phyloP scores from a whole-genome alignment of 2,888 invertebrate species.

The Mesorhabditis spiculigera region DNA sequence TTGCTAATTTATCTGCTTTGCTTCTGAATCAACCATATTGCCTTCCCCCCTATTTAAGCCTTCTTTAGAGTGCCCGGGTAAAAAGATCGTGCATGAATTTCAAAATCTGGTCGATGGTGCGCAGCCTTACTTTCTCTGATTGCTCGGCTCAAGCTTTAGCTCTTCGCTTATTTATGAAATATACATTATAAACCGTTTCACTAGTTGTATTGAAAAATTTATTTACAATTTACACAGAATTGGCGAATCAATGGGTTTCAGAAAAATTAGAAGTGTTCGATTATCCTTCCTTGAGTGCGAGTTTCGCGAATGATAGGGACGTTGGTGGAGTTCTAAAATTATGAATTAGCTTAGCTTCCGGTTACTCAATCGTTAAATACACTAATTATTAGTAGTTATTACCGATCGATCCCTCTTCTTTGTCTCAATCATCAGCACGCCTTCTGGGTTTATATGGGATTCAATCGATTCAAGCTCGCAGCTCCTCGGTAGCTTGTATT shows the following conservation, averaged over 20 bases:
- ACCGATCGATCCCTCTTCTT: background rate
- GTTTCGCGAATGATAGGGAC: background rate
- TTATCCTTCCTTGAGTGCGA: background rate
- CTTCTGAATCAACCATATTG: constrained; percentile 4
- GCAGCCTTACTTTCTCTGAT: too few relatives aligned
- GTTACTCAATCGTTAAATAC: background rate
- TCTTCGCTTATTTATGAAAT: too few relatives aligned
- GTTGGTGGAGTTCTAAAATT: background rate
- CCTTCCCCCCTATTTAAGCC: constrained; percentile 8
- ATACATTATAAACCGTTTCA: too few relatives aligned
- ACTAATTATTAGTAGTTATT: background rate
- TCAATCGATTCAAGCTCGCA: background rate
- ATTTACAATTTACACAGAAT: too few relatives aligned
- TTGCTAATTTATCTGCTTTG: constrained; percentile 22
- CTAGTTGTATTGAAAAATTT: too few relatives aligned
- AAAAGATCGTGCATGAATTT: constrained; percentile 3
- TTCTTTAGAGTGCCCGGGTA: constrained; percentile 4
- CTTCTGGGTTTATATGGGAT: background rate
- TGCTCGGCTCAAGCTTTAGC: too few relatives aligned
- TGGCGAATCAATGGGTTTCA: too few relatives aligned
- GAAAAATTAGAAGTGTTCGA: background rate
- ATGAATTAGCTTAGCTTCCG: background rate
- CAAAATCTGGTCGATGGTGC: constrained; percentile 7
- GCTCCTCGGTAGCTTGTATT: constrained; percentile 1
- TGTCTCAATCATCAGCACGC: background rate